A percentile compares a stretch with the other conserved stretches of the same genome.
phyloP scores from a whole-genome alignment of 2,113 vertebrate genomes.

The Nerophis lumbriciformis region DNA sequence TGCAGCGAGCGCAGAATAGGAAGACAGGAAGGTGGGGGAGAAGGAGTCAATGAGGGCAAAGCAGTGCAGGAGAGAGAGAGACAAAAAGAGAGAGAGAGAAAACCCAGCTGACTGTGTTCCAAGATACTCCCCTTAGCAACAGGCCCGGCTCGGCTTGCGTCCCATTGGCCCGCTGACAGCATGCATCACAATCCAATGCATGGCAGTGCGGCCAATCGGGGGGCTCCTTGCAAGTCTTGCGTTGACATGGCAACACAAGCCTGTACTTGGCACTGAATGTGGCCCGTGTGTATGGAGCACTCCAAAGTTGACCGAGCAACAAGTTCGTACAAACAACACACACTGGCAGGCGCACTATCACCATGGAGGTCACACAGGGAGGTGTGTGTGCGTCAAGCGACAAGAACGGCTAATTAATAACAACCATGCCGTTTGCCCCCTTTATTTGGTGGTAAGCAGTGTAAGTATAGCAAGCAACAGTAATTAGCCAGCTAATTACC shows the following conservation, averaged over 20 bases:
- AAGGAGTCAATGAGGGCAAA: conserved; percentile 72
- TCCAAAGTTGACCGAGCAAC: conserved; percentile 17
- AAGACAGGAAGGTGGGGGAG: conserved; percentile 32
- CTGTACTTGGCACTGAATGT: conserved; percentile 53
- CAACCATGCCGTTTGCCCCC: conserved; percentile 31
- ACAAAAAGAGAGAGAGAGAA: conserved; percentile 48
- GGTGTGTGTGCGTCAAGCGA: conserved; percentile 2
- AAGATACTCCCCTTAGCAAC: conserved; percentile 80
- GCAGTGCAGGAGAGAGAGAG: conserved; percentile 40
- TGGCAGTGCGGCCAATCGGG: conserved; percentile 63
- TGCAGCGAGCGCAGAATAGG: conserved; percentile 22
- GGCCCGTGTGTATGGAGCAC: conserved; percentile 22
- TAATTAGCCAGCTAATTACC: conserved; percentile 57
- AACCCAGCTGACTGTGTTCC: conserved; percentile 70
- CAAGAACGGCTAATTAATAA: conserved; percentile 46
- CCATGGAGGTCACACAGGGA: background rate
- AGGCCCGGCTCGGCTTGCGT: conserved; percentile 55
- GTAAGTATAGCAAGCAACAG: conserved; percentile 41
- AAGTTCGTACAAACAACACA: conserved; percentile 8
- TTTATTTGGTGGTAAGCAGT: conserved; percentile 20
- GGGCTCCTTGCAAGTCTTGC: conserved; percentile 57
- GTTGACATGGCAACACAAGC: conserved; percentile 76
- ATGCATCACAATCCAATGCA: conserved; percentile 70
- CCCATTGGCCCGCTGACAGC: conserved; percentile 70
- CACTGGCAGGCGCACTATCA: background rate